These are phyloP conservation scores for Oscheius sp. DNA, from an alignment of 2,888 invertebrate genomes.

Conservation along the genomic window DNA sequence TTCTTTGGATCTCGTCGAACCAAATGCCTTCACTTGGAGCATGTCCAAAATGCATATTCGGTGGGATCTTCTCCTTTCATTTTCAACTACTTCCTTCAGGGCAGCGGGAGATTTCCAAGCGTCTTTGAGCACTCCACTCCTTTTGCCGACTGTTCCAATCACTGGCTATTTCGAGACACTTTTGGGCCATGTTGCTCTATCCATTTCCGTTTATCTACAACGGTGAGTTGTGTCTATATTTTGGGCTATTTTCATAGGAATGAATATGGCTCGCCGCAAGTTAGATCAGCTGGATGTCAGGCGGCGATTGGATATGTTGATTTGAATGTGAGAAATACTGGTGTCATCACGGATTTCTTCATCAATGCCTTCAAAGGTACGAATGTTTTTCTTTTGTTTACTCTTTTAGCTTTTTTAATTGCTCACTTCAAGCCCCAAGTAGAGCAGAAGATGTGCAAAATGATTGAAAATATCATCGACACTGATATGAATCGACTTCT, in stretches of 20 bases:
- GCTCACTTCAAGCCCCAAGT: conserved; percentile 69
- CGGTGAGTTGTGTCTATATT: conserved; percentile 46
- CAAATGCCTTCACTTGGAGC: conserved; percentile 67
- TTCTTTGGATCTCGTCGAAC: conserved; percentile 63
- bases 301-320: conserved; percentile 68
- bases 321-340: conserved; percentile 68
- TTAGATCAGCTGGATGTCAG: conserved; percentile 61
- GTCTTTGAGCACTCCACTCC: conserved; percentile 62
- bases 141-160: conserved; percentile 67
- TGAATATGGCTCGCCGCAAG: conserved; percentile 65
- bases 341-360: conserved; percentile 69
- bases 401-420: conserved; percentile 64
- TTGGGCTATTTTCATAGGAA: too few relatives aligned
- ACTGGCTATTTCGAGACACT: conserved; percentile 67
- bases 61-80: conserved; percentile 30
- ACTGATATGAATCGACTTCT: conserved; percentile 66
- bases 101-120: conserved; percentile 69
- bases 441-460: conserved; percentile 68
- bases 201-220: conserved; percentile 65
- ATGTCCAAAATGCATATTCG: conserved; percentile 70
- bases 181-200: conserved; percentile 66
- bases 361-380: conserved; percentile 68
- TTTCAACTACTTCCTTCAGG: conserved; percentile 35
- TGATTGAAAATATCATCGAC: conserved; percentile 68
- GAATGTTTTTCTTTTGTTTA: background rate